Percentiles rank a stretch among this genome's conserved stretches.
Evolutionary conservation across 1,140 invertebrate genomes (phyloP).

Genomic region (Drosophila subpulchrella): DNA sequence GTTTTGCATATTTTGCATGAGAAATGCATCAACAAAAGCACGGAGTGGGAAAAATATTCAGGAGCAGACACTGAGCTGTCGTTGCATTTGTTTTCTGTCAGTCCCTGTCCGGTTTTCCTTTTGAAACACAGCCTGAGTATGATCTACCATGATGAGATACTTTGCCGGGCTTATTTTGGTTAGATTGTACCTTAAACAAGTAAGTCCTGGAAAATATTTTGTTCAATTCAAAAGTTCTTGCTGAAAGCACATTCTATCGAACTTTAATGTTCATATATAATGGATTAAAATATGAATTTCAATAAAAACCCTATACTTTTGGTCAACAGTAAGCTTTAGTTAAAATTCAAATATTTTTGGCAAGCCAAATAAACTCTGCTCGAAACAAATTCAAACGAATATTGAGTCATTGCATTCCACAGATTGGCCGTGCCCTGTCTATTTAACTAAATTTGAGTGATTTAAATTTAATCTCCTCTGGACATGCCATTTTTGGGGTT

Average conservation of each 20-base stretch:
- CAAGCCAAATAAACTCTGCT: conserved; percentile 16
- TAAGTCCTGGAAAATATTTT: not conserved
- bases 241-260: not conserved
- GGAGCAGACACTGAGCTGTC: conserved; percentile 8
- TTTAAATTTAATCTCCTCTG: conserved; percentile 33
- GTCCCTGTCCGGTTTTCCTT: not conserved
- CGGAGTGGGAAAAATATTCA: conserved; percentile 5
- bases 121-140: conserved; percentile 4
- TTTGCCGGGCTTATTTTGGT: too few relatives aligned
- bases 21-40: conserved; percentile 54
- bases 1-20: conserved; percentile 75
- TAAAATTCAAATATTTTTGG: conserved; percentile 34
- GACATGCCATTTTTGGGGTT: conserved; percentile 57
- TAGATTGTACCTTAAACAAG: not conserved
- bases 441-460: conserved; percentile 29
- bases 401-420: conserved; percentile 25
- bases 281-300: not conserved
- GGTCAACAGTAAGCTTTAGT: conserved; percentile 30
- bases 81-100: conserved; percentile 24
- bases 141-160: not conserved
- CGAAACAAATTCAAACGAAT: not conserved
- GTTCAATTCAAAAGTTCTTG: not conserved
- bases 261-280: not conserved
- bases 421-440: conserved; percentile 13
- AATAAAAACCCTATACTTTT: not conserved